Percentiles rank a stretch among this genome's conserved stretches.
phyloP scores from a whole-genome alignment of 2,797 vertebrate genomes.

The Gobionotothen gibberifrons region DNA sequence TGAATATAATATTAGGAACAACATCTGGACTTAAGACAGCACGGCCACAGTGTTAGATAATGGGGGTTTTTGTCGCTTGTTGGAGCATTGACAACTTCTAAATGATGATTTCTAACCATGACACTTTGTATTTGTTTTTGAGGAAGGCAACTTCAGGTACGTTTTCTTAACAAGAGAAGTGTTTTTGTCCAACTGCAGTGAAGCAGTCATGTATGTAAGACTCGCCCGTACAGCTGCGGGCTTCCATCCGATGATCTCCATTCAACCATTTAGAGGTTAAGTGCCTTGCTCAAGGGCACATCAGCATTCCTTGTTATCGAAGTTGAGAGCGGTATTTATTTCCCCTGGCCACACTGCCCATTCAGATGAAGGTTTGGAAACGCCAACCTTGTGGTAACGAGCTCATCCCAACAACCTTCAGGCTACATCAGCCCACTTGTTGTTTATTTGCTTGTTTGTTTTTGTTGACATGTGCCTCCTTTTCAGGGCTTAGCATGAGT shows the following conservation, averaged over 20 bases:
- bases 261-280: constrained; percentile 27
- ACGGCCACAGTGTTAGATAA: not conserved
- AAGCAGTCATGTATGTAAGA: constrained; percentile 2
- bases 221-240: constrained; percentile 5
- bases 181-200: constrained; percentile 19
- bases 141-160: not conserved
- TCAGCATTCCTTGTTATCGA: constrained; percentile 36
- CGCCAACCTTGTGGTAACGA: constrained; percentile 43
- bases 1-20: not conserved
- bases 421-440: constrained; percentile 66
- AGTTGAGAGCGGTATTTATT: constrained; percentile 25
- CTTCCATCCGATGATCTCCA: constrained; percentile 24
- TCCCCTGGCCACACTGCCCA: constrained; percentile 36
- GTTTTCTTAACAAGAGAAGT: not conserved
- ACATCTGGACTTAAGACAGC: not conserved
- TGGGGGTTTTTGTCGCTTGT: not conserved
- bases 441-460: constrained; percentile 66
- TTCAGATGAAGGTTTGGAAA: constrained; percentile 50
- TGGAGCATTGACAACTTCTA: not conserved
- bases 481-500: constrained; percentile 63
- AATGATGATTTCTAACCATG: not conserved
- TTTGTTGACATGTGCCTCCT: constrained; percentile 65
- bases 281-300: constrained; percentile 43
- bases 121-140: not conserved
- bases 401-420: constrained; percentile 62